Evolutionary conservation across 2,797 vertebrate genomes (phyloP), one percentile per base, ranked within the genome.

Genomic region (Megalops cyprinoides): DNA sequence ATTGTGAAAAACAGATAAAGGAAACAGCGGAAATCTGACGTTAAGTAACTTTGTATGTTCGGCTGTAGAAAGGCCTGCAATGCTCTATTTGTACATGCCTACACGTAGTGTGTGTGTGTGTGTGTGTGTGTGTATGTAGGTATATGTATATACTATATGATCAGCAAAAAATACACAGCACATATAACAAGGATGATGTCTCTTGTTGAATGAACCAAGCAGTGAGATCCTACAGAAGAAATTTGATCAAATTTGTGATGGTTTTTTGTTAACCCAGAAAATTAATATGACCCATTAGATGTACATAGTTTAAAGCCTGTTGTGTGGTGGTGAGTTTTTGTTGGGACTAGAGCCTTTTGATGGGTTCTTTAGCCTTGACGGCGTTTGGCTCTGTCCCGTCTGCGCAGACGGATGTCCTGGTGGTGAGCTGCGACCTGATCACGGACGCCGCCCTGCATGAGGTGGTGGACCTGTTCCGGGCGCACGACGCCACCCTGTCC

Each of bases 341-440:
- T 51, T 5, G 48, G 5, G 48, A 5, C 15, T 51, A 51, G 48
- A 51, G 48, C 5, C 15, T 5, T 51, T 5, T 51, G 15, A 51
- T 15, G 18, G n/a, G n/a, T n/a, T 69, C 39, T 34, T 37, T 12
- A 69, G 25, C 9, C 10, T 12, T 69, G 28, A 37, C 12, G 1
- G 8, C 10, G 39, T n/a, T 3, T 3, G 12, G 31, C 14, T 3
- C 14, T 31, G 62, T 67, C 55, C 6, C 18, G 48, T 80, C 44
- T 31, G 53, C 60, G 39, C 92, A 99, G 98, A 97, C 97, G 1
- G 97, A 99, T 87, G 90, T 99, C 80, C 90, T 99, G 89, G 95
- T 99, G 84, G 81, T 99, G 88, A 99, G 97, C 88, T 99, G 97
- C 80, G 98, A 99, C 91, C 93, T 99, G 76, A 97, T 99, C 89